A percentile compares a stretch with the other conserved stretches of the same genome.
phyloP scores from a whole-genome alignment of 2,888 invertebrate genomes.

The Mesorhabditis spiculigera region DNA sequence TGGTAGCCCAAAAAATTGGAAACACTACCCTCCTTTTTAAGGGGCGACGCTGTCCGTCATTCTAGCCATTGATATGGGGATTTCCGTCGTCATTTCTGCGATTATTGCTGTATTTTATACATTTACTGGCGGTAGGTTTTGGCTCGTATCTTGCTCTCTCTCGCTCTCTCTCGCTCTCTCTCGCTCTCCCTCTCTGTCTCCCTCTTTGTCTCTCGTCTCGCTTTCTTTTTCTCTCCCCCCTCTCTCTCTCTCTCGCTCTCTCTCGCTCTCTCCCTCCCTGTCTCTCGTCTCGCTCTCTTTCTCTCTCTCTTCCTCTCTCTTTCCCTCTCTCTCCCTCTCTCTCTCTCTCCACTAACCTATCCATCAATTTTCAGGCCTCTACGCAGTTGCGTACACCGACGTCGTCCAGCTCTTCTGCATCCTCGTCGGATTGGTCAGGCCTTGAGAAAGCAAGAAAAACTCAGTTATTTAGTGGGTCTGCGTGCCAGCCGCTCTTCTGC shows the following conservation, averaged over 20 bases:
- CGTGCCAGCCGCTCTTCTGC: slow-evolving; percentile 88
- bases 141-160: too few relatives aligned
- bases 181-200: too few relatives aligned
- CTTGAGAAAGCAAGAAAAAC: not conserved
- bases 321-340: too few relatives aligned
- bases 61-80: slow-evolving; percentile 87
- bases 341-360: not conserved
- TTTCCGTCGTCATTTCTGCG: slow-evolving; percentile 88
- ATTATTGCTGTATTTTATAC: slow-evolving; percentile 96
- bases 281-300: too few relatives aligned
- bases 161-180: too few relatives aligned
- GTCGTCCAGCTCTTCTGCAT: slow-evolving; percentile 97
- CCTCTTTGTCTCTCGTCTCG: too few relatives aligned
- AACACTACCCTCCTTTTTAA: slow-evolving; percentile 56
- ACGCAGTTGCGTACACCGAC: slow-evolving; percentile 96
- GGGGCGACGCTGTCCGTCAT: slow-evolving; percentile 92
- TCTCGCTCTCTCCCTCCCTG: too few relatives aligned
- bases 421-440: slow-evolving; percentile 81
- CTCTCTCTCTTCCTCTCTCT: too few relatives aligned
- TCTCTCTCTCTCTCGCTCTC: too few relatives aligned
- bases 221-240: too few relatives aligned
- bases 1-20: slow-evolving; percentile 65
- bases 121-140: slow-evolving; percentile 61
- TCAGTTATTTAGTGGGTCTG: slow-evolving; percentile 77
- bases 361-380: slow-evolving; percentile 74